Conservation (phyloP, 2,888 invertebrate species). For the Cotesia congregata region DNA sequence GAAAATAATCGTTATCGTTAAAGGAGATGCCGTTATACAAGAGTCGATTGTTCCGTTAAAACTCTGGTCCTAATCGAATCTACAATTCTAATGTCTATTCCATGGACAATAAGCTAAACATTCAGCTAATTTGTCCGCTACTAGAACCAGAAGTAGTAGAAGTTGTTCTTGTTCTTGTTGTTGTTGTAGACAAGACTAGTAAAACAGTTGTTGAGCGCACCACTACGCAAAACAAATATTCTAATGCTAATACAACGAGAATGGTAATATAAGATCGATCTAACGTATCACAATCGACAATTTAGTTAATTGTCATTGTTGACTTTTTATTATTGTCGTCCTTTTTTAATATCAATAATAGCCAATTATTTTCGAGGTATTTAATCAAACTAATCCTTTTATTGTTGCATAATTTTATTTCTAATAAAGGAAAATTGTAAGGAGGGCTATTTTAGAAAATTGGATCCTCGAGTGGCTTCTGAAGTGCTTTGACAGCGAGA, state of each 20-base stretch:
- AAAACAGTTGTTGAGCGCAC: not conserved
- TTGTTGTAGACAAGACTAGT: not conserved
- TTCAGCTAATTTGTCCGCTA: not conserved
- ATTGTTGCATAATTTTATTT: not conserved
- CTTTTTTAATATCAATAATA: not conserved
- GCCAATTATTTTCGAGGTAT: not conserved
- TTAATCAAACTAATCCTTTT: not conserved
- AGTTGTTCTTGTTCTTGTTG: not conserved
- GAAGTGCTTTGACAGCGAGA: too few relatives aligned
- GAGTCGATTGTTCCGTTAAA: constrained; percentile 25
- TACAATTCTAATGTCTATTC: constrained; percentile 6
- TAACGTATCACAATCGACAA: not conserved
- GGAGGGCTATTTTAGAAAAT: too few relatives aligned
- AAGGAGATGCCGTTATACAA: constrained; percentile 25
- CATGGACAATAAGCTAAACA: not conserved
- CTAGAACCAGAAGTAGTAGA: not conserved
- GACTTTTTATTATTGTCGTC: not conserved
- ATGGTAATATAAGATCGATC: not conserved
- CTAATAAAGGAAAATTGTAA: too few relatives aligned
- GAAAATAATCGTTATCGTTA: constrained; percentile 17
- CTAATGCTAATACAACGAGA: not conserved
- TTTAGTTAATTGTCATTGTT: not conserved
- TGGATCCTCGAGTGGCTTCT: too few relatives aligned
- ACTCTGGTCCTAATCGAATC: constrained; percentile 6
- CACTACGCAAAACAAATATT: not conserved